Conservation (phyloP, 2,797 vertebrate species). For the Mergus octosetaceus region DNA sequence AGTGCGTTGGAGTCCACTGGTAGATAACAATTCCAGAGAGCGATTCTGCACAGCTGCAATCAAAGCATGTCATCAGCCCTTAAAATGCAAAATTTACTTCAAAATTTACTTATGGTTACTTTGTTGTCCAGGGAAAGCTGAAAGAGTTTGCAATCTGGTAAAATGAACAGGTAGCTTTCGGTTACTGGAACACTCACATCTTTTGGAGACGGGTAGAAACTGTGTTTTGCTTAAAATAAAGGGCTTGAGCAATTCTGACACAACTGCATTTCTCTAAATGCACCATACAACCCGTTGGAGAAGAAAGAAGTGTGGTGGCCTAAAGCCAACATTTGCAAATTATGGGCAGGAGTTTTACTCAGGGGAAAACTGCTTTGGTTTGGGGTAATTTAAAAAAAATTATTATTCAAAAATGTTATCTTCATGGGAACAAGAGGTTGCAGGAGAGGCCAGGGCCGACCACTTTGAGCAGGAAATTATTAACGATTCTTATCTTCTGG, state of each 20-base stretch:
- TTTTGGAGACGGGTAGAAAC: background rate
- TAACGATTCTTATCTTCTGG: conserved; percentile 76
- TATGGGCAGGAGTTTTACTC: conserved; percentile 43
- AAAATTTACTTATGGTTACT: background rate
- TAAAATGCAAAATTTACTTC: background rate
- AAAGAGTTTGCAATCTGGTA: background rate
- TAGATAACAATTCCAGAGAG: background rate
- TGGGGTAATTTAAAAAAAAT: background rate
- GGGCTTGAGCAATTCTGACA: background rate
- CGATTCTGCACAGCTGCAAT: background rate
- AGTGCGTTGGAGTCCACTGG: background rate
- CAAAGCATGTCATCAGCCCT: background rate
- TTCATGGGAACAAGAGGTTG: conserved; percentile 71
- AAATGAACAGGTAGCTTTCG: background rate
- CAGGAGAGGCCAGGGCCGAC: conserved; percentile 59
- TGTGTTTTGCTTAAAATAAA: conserved; percentile 31
- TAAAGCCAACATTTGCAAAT: conserved; percentile 23
- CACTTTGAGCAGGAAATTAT: conserved; percentile 70
- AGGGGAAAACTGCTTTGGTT: conserved; percentile 40
- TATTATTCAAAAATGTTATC: conserved; percentile 55
- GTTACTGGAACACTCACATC: background rate
- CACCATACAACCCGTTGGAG: background rate
- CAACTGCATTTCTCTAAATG: conserved; percentile 17
- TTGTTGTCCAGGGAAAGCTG: background rate
- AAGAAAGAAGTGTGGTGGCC: conserved; percentile 26